Base-by-base conservation (phyloP, 2,113 vertebrate genomes). In the Psephotus haematonotus region DNA sequence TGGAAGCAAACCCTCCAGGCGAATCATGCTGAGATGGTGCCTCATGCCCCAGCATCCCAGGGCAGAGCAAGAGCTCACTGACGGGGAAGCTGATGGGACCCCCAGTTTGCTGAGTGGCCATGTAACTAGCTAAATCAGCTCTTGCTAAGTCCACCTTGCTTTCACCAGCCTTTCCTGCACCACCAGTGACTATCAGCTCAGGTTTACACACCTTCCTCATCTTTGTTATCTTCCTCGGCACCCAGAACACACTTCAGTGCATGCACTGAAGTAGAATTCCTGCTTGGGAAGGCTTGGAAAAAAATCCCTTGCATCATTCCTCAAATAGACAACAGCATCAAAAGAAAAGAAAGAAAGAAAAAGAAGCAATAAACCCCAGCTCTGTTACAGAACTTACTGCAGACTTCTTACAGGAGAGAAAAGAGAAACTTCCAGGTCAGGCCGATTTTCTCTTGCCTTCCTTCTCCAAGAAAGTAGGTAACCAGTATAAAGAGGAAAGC, bases 41-140 rank as follows among this genome's bases (percentile, higher is more conserved):
- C 8, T 69, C 3, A 0, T n/a, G 37, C 25, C 33, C 18, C 60
- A 43, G 0, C 6, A 25, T 86, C n/a, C 19, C 7, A 13, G 27
- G 13, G 25, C 29, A 86, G 60, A 64, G 16, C 22, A 57, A 5
- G 9, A 10, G 16, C 57, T 80, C 7, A 24, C 14, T 24, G 18
- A 16, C 5, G 12, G 27, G 10, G 8, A 11, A 9, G 8, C 14
- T 77, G 23, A 11, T n/a, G 3, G 4, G 29, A 35, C 3, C 12
- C 19, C 11, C 46, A 27, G 11, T 17, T 50, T 63, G 19, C 46
- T 67, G 13, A 60, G 15, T 1, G 1, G 16, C 41, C 24, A 18
- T 14, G 18, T 33, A 74, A 43, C 0, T 0, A 59, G 33, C 47
- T 75, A 55, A 46, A 55, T 35, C 17, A 35, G 28, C 22, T 62